Evolutionary conservation across 1,140 invertebrate species (phyloP).

Genomic region (Agrypnia vestita): DNA sequence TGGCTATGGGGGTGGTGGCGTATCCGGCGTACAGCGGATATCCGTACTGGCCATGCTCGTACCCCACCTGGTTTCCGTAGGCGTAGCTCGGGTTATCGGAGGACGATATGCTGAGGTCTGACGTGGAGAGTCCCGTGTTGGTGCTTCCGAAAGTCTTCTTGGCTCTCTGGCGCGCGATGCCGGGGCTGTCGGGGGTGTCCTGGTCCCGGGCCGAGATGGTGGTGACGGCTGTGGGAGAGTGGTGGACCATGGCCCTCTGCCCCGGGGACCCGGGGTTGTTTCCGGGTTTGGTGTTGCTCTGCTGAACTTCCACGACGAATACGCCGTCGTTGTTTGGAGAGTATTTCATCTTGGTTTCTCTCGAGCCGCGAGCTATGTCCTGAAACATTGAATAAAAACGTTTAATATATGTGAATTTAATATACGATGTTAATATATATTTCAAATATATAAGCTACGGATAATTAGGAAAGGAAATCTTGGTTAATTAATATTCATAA

Average conservation of each 20-base stretch:
- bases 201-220: slow-evolving; percentile 65
- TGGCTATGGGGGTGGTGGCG: slow-evolving; percentile 64
- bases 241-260: slow-evolving; percentile 74
- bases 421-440: too few relatives aligned
- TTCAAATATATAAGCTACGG: too few relatives aligned
- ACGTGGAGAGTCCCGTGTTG: slow-evolving; percentile 84
- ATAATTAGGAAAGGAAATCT: too few relatives aligned
- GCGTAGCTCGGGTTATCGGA: slow-evolving; percentile 81
- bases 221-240: slow-evolving; percentile 65
- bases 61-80: slow-evolving; percentile 85
- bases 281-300: slow-evolving; percentile 64
- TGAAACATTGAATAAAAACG: slow-evolving; percentile 64
- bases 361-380: slow-evolving; percentile 79
- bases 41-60: slow-evolving; percentile 80
- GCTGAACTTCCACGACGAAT: slow-evolving; percentile 83
- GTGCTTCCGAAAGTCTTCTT: slow-evolving; percentile 69
- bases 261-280: slow-evolving; percentile 69
- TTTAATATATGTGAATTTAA: too few relatives aligned
- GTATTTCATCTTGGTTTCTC: slow-evolving; percentile 81
- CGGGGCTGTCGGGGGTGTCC: slow-evolving; percentile 70
- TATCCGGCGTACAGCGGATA: slow-evolving; percentile 78
- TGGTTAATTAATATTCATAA: too few relatives aligned
- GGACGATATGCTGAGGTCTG: slow-evolving; percentile 82
- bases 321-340: slow-evolving; percentile 82
- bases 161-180: slow-evolving; percentile 63